Percentiles rank a stretch among this genome's conserved stretches.
Conservation (phyloP, 2,888 invertebrate species). For the Cerceris rybyensis region DNA sequence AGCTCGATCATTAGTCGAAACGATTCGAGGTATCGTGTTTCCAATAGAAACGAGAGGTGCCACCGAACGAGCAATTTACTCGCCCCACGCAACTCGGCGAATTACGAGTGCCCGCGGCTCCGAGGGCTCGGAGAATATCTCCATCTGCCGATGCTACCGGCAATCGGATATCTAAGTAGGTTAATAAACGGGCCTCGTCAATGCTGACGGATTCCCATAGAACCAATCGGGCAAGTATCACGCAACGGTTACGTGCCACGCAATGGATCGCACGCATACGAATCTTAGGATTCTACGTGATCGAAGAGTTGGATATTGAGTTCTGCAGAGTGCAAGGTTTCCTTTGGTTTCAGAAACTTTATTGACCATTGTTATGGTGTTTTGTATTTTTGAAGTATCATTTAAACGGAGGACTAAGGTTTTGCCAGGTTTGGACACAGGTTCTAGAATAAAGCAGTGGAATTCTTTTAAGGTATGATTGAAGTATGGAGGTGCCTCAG, state of each 20-base stretch:
- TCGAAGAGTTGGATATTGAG: constrained; percentile 15
- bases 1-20: constrained; percentile 30
- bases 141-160: constrained; percentile 69
- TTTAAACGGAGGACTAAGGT: too few relatives aligned
- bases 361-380: too few relatives aligned
- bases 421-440: too few relatives aligned
- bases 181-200: constrained; percentile 78
- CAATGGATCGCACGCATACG: constrained; percentile 67
- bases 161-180: constrained; percentile 75
- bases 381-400: too few relatives aligned
- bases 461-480: too few relatives aligned
- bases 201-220: constrained; percentile 77
- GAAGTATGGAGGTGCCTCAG: too few relatives aligned
- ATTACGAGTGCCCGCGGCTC: constrained; percentile 35
- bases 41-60: constrained; percentile 25
- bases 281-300: constrained; percentile 34
- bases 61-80: constrained; percentile 46
- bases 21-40: constrained; percentile 32
- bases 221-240: constrained; percentile 76
- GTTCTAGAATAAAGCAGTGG: too few relatives aligned
- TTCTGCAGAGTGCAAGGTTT: not conserved
- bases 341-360: too few relatives aligned
- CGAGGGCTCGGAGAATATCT: constrained; percentile 63
- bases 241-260: constrained; percentile 67
- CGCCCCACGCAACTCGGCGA: constrained; percentile 36